Evolutionary conservation across 2,113 vertebrate genomes (phyloP), one percentile per base, ranked within the genome.

Genomic region (Donacobius atricapilla): DNA sequence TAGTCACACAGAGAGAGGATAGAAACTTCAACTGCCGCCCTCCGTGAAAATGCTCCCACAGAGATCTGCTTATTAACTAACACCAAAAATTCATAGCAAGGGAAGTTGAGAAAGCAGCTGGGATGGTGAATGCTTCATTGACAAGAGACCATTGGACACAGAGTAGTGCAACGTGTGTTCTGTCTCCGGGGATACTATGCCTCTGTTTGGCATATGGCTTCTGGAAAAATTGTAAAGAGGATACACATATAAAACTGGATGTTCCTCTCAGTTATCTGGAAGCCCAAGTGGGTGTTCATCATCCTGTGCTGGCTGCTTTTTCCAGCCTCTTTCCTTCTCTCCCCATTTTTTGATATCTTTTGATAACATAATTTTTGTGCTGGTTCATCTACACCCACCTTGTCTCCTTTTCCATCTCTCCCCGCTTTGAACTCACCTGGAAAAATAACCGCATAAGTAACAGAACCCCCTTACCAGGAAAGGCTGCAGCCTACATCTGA

Each of bases 11-110:
- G 92, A 90, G 80, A 78, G 19, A 81, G 48, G 54, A 83, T 75
- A 63, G 75, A 48, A 85, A 63, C 66, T 88, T 91, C 66, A 77
- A 22, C 87, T 53, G 61, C 58, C 61, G 40, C 45, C 79, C 50
- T 89, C 58, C 31, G 9, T 68, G 56, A 78, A 95, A 97, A 93
- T 56, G 86, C 33, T 95, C 68, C 94, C 58, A 73, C 71, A 71
- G 92, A 83, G 83, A 92, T 89, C 68, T 92, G 78, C 42, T 91
- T 84, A 37, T 89, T 89, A 94, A 53, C 33, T 54, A 83, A 42
- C 27, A 79, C 13, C 45, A 61, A 85, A 78, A 87, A 81, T 42
- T 61, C 21, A 5, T 39, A 72, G n/a, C 37, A 53, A 33, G 57
- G 76, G 83, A 83, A 88, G 33, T 35, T 8, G 12, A 87, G 64